Base-by-base conservation (phyloP, 2,797 vertebrate species). In the Myotis findleyi region DNA sequence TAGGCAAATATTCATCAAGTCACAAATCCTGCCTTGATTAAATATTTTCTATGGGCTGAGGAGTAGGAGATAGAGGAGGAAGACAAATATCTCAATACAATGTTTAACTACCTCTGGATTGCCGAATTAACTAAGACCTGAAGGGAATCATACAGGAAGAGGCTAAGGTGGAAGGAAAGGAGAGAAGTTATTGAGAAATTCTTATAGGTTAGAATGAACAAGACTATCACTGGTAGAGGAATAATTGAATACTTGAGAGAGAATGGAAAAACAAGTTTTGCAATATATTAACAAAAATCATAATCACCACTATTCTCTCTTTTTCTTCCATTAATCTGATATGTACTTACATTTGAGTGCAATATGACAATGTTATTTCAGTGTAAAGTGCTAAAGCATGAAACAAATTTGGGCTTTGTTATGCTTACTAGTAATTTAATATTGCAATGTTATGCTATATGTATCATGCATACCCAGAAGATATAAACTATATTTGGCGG, bases 351-450 rank as follows among this genome's bases (percentile, higher is more conserved):
- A 2, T 82, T 89, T 94, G 87, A 95, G 33, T 96, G 83, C 59
- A 95, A 59, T 49, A 69, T 41, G 47, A 25, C 51, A 87, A 27
- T 96, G n/a, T 73, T 68, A 69, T 89, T 95, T 86, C 11, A 86
- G 27, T 85, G 82, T 27, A 62, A 85, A 66, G 17, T 64, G 21
- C 36, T 75, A 76, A 77, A 68, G 1, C 38, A 62, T 44, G 7
- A 66, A 57, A 21, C 38, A 89, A 66, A 64, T 44, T 81, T 75
- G 57, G 51, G 71, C 96, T 97, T 87, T 69, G 21, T 62, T 88
- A 36, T 76, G 73, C 57, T 80, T 80, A 93, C 79, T 86, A 57
- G 36, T 92, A 92, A 93, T 95, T 95, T 92, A 85, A 83, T 91
- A 69, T 91, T 94, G 95, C 69, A 91, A 2, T 80, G 38, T 57